These are phyloP conservation scores for Stenodema calcarata DNA, from an alignment of 2,888 invertebrate species.

Conservation along the genomic window DNA sequence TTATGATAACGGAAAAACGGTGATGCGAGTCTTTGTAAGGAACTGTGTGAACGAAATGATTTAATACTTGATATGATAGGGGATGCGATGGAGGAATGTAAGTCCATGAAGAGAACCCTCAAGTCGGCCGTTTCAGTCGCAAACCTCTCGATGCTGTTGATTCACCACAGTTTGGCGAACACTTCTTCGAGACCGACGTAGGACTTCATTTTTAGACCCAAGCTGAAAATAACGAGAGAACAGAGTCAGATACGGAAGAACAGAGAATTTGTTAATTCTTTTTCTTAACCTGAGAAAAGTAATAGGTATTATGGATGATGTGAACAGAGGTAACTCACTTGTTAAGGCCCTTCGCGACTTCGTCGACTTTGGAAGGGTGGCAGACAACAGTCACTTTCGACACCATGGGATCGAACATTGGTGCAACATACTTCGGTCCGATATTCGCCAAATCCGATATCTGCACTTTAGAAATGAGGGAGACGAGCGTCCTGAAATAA, in stretches of 20 bases:
- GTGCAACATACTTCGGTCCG: constrained; percentile 74
- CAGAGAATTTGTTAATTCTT: too few relatives aligned
- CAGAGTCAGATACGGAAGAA: too few relatives aligned
- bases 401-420: constrained; percentile 69
- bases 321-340: constrained; percentile 71
- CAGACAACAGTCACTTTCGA: constrained; percentile 77
- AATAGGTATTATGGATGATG: too few relatives aligned
- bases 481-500: constrained; percentile 68
- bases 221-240: background rate
- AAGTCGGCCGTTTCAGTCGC: background rate
- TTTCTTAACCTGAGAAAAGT: too few relatives aligned
- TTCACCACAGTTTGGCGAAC: constrained; percentile 27
- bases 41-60: too few relatives aligned
- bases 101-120: too few relatives aligned
- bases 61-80: too few relatives aligned
- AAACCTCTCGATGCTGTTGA: background rate
- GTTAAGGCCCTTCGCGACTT: constrained; percentile 71
- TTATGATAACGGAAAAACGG: too few relatives aligned
- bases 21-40: too few relatives aligned
- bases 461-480: constrained; percentile 71
- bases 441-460: constrained; percentile 70
- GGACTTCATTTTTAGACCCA: constrained; percentile 34
- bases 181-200: constrained; percentile 29
- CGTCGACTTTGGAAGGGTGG: constrained; percentile 76
- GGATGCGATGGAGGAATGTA: too few relatives aligned